Conservation (phyloP, 2,888 invertebrate species). For the Coenonympha arcania region DNA sequence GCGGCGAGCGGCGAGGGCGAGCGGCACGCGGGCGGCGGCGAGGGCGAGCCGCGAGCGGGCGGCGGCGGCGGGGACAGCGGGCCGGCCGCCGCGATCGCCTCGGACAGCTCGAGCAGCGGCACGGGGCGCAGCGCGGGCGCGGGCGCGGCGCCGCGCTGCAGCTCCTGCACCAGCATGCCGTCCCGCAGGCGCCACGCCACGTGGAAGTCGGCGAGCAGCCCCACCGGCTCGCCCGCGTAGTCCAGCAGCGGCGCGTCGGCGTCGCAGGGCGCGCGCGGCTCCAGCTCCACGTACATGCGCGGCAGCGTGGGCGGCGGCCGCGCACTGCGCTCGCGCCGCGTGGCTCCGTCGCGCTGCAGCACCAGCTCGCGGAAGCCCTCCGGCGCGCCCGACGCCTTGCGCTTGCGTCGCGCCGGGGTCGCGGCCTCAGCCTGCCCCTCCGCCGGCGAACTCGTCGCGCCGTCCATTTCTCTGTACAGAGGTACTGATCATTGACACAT, state of each 20-base stretch:
- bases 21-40: constrained; percentile 19
- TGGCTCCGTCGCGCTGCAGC: constrained; percentile 28
- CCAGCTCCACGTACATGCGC: constrained; percentile 57
- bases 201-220: constrained; percentile 55
- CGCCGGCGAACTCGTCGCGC: constrained; percentile 26
- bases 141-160: constrained; percentile 31
- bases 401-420: constrained; percentile 25
- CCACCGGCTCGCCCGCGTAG: constrained; percentile 51
- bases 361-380: constrained; percentile 33
- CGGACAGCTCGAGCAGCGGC: constrained; percentile 54
- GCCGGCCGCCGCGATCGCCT: constrained; percentile 46
- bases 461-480: not conserved
- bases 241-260: constrained; percentile 47
- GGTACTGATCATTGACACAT: not conserved
- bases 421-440: constrained; percentile 18
- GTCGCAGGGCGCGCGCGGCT: constrained; percentile 48
- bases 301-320: constrained; percentile 62
- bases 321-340: constrained; percentile 31
- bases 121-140: constrained; percentile 35
- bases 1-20: constrained; percentile 33
- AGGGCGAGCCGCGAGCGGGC: constrained; percentile 19
- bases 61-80: constrained; percentile 32
- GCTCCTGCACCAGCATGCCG: constrained; percentile 51
- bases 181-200: constrained; percentile 52
- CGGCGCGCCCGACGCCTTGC: constrained; percentile 19